Evolutionary conservation across 2,797 vertebrate genomes (phyloP).

Genomic region (Cephalopachus bancanus): DNA sequence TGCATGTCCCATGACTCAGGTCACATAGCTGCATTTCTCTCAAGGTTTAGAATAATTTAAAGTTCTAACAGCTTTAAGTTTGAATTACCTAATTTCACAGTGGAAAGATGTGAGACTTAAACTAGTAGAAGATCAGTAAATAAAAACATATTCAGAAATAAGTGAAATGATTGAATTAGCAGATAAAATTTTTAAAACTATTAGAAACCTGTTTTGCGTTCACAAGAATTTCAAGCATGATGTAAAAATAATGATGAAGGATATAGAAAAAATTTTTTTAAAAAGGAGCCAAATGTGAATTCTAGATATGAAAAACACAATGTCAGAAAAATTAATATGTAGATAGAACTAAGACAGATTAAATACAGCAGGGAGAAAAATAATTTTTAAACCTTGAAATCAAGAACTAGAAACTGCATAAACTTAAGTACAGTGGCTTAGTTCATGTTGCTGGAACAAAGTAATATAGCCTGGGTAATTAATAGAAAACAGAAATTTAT

Average conservation of each 20-base stretch:
- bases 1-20: no score
- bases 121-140: not conserved
- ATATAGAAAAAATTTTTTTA: not conserved
- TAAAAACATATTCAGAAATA: not conserved
- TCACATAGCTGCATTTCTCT: no score
- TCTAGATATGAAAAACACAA: not conserved
- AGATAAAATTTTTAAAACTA: not conserved
- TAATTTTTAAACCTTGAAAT: not conserved
- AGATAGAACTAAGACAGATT: not conserved
- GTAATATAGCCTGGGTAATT: not conserved
- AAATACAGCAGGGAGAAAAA: not conserved
- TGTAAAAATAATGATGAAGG: not conserved
- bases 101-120: constrained; percentile 8
- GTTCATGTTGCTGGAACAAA: not conserved
- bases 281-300: constrained; percentile 3
- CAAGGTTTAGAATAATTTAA: no score
- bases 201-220: not conserved
- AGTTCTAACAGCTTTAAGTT: no score
- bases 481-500: not conserved
- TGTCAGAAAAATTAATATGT: not conserved
- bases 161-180: constrained; percentile 13
- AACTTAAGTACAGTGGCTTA: not conserved
- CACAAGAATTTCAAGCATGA: not conserved
- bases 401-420: not conserved
- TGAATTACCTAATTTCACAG: no score